A percentile compares a stretch with the other conserved stretches of the same genome.
Conservation (phyloP, 1,140 invertebrate genomes). For the Trachelipus rathkii region DNA sequence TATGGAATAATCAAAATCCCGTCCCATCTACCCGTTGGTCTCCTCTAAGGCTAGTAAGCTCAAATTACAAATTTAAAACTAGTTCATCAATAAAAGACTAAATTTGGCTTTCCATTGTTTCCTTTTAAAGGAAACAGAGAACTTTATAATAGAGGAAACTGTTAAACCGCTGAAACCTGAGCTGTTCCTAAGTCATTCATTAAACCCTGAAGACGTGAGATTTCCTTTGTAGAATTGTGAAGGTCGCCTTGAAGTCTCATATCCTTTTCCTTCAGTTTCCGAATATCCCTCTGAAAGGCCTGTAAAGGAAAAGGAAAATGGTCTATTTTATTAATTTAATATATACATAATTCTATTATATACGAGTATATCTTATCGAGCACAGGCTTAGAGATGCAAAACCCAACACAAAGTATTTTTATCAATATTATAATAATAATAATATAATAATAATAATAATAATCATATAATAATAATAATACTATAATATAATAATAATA, state of each 20-base stretch:
- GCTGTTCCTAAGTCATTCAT: slow-evolving; percentile 60
- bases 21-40: too few relatives aligned
- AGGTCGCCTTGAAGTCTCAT: slow-evolving; percentile 76
- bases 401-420: background rate
- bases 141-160: too few relatives aligned
- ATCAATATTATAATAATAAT: too few relatives aligned
- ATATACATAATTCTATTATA: background rate
- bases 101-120: too few relatives aligned
- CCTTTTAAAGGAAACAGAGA: too few relatives aligned
- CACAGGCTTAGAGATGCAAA: background rate
- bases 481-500: too few relatives aligned
- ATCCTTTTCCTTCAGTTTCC: slow-evolving; percentile 77
- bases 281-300: slow-evolving; percentile 87
- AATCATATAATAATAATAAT: too few relatives aligned
- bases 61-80: too few relatives aligned
- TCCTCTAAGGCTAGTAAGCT: too few relatives aligned
- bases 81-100: too few relatives aligned
- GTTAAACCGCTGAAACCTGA: slow-evolving; percentile 46
- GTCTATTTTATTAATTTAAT: background rate
- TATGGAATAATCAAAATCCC: too few relatives aligned
- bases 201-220: slow-evolving; percentile 70
- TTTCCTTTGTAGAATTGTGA: slow-evolving; percentile 73
- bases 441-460: too few relatives aligned
- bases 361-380: background rate
- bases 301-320: slow-evolving; percentile 52